Conservation (phyloP, 1,140 invertebrate genomes). For the Neoseiulus cucumeris region DNA sequence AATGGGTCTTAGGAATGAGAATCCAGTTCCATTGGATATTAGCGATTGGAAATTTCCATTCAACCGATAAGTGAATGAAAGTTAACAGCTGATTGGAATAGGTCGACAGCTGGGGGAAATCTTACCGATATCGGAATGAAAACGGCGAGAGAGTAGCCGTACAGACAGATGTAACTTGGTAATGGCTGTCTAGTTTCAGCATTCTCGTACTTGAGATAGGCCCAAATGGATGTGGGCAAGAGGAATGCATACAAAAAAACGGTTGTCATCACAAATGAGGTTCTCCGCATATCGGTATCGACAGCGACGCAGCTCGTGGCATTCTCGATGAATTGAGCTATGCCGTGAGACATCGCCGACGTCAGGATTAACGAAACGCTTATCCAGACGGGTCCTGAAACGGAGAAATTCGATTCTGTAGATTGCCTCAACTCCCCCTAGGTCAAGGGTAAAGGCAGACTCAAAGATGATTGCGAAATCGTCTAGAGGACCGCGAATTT, state of each 20-base stretch:
- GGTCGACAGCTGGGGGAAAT: too few relatives aligned
- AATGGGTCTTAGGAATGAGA: too few relatives aligned
- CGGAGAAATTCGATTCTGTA: too few relatives aligned
- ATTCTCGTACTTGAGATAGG: neutral
- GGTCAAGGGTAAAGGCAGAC: too few relatives aligned
- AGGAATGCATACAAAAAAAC: neutral
- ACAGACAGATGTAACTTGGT: neutral
- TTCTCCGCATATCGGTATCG: neutral
- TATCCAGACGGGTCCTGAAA: neutral
- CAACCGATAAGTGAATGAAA: too few relatives aligned
- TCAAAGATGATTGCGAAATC: too few relatives aligned
- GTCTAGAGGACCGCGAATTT: too few relatives aligned
- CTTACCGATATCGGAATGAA: conserved; percentile 3
- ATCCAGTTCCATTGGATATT: too few relatives aligned
- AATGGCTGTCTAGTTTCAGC: neutral
- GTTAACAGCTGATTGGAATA: too few relatives aligned
- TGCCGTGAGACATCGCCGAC: neutral
- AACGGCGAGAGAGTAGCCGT: neutral
- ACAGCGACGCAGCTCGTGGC: neutral
- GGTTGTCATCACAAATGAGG: neutral
- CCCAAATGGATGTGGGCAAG: neutral
- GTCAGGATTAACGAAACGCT: neutral
- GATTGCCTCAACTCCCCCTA: too few relatives aligned
- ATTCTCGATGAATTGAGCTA: neutral
- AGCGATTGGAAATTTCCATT: too few relatives aligned